Base-by-base conservation (phyloP, 2,888 invertebrate genomes). In the Poecilobothrus nobilitatus region DNA sequence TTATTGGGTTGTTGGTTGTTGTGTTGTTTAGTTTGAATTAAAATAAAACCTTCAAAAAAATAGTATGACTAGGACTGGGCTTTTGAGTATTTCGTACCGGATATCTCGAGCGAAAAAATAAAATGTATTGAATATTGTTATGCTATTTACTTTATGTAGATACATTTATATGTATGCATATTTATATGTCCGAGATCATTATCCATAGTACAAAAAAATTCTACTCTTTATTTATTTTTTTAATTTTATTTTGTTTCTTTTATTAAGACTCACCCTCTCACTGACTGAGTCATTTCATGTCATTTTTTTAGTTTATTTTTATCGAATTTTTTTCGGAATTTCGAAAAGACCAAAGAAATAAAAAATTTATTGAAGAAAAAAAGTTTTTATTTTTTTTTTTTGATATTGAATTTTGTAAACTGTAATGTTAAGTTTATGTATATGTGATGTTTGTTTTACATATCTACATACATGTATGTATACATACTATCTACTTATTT, bases 311-410 rank as follows among this genome's bases (percentile, higher is more conserved):
- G 53, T 53, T 53, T 53, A 53, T 53, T 53, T 53, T 53, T 53
- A 53, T 53, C 37, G 8, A 10, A 37, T 37, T 37, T 37, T 37
- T 37, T 37, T 37, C 53, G 53, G 53, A 53, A 53, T 53, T 53
- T 53, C n/a, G 18, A n/a, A 53, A 53, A 53, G 53, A 53, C 53
- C 18, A 53, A n/a, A 53, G 53, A 53, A 18, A 53, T 53, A 53
- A 53, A 53, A 53, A 53, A 53, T 53, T 53, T 53, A 53, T 53
- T 53, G 53, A 53, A 53, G 53, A 53, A 53, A 53, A 41, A 53
- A 53, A 53, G 53, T 53, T 53, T 53, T 41, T 41, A 8, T 41
- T 41, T 41, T 41, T 15, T 9, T 41, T 41, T 41, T 41, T n/a
- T n/a, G n/a, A n/a, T n/a, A 41, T 41, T 41, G 41, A 53, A 18